Percentiles rank a stretch among this genome's conserved stretches.
Evolutionary conservation across 2,888 invertebrate genomes (phyloP).

Genomic region (Agrochola litura): DNA sequence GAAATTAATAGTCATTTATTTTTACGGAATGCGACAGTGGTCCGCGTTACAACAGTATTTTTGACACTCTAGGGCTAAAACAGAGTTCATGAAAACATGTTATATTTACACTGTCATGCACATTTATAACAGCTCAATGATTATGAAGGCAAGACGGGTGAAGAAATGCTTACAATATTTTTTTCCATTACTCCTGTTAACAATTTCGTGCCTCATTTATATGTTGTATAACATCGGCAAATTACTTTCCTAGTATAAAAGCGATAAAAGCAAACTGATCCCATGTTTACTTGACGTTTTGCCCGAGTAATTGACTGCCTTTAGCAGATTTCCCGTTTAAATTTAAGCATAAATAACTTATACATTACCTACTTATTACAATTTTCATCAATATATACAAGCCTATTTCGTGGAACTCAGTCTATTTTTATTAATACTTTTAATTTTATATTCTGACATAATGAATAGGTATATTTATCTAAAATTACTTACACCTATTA

Average conservation of each 20-base stretch:
- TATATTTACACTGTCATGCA: conserved; percentile 57
- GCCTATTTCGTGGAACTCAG: conserved; percentile 81
- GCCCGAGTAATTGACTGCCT: conserved; percentile 70
- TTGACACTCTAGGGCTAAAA: conserved; percentile 62
- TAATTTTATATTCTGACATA: conserved; percentile 66
- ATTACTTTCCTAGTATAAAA: conserved; percentile 65
- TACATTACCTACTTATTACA: conserved; percentile 61
- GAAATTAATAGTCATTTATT: conserved; percentile 72
- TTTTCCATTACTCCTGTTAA: conserved; percentile 34
- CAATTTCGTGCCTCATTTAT: conserved; percentile 49
- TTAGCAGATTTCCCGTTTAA: conserved; percentile 64
- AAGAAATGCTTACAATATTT: conserved; percentile 51
- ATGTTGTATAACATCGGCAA: conserved; percentile 57
- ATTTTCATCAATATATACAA: conserved; percentile 76
- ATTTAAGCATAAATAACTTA: conserved; percentile 66
- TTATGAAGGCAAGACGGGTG: conserved; percentile 55
- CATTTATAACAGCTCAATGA: conserved; percentile 50
- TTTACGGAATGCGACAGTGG: conserved; percentile 82
- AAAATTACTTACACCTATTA: conserved; percentile 64
- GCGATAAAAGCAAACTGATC: conserved; percentile 65
- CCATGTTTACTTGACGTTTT: conserved; percentile 57
- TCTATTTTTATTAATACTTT: conserved; percentile 85
- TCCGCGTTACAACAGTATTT: conserved; percentile 76
- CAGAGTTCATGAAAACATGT: conserved; percentile 52
- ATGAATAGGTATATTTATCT: conserved; percentile 65